Evolutionary conservation across 2,113 vertebrate species (phyloP).

Genomic region (Leucopsar rothschildi): DNA sequence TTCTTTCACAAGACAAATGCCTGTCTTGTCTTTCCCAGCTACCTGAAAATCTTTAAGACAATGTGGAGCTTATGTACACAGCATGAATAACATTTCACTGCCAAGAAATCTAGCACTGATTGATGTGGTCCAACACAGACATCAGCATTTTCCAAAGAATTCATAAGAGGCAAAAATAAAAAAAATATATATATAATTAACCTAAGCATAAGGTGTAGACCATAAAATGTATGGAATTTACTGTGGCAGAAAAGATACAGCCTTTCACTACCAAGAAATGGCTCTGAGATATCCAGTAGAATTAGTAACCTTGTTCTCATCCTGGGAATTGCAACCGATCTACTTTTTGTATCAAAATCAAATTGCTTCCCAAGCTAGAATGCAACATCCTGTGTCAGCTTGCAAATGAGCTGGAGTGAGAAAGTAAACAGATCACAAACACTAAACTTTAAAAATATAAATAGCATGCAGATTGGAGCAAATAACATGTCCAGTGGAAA

Average conservation of each 20-base stretch:
- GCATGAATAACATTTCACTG: background rate
- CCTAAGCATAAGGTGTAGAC: background rate
- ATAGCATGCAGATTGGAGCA: background rate
- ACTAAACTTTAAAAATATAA: conserved; percentile 7
- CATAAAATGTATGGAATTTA: background rate
- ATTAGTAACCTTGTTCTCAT: background rate
- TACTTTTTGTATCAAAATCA: background rate
- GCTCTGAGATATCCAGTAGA: background rate
- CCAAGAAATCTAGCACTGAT: background rate
- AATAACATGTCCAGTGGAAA: background rate
- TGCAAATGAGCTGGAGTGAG: background rate
- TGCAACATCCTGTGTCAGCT: background rate
- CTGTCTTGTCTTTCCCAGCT: background rate
- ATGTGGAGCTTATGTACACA: background rate
- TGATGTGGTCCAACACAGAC: background rate
- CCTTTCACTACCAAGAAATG: background rate
- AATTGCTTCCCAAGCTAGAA: conserved; percentile 26
- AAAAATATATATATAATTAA: background rate
- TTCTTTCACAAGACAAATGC: background rate
- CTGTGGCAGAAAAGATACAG: background rate
- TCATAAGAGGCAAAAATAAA: background rate
- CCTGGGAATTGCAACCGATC: background rate
- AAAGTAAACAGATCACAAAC: conserved; percentile 28
- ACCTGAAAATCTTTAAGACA: background rate
- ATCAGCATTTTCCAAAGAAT: background rate